phyloP scores from a whole-genome alignment of 2,888 invertebrate species.

The Harpalus rufipes region DNA sequence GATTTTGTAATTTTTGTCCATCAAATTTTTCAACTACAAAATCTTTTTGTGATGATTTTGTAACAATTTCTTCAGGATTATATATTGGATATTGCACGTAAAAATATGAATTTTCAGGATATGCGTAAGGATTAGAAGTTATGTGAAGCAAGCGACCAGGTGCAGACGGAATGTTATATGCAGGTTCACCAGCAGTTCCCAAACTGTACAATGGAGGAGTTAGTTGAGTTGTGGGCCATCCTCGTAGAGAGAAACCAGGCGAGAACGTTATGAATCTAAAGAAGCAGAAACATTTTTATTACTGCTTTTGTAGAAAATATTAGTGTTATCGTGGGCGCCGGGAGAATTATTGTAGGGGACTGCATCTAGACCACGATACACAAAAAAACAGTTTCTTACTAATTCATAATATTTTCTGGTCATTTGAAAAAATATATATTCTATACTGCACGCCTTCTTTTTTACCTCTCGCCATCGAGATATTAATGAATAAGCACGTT shows the following conservation, averaged over 20 bases:
- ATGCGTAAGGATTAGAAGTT: conserved; percentile 59
- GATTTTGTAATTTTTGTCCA: conserved; percentile 12
- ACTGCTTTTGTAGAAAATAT: conserved; percentile 16
- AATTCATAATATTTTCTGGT: too few relatives aligned
- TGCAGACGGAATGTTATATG: conserved; percentile 61
- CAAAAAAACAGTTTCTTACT: too few relatives aligned
- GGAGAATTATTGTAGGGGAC: neutral
- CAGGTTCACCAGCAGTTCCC: conserved; percentile 46
- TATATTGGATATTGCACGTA: conserved; percentile 44
- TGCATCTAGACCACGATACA: too few relatives aligned
- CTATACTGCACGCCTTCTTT: too few relatives aligned
- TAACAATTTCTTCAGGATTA: conserved; percentile 40
- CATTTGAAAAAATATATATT: too few relatives aligned
- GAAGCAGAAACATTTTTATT: conserved; percentile 60
- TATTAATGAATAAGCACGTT: too few relatives aligned
- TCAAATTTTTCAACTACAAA: conserved; percentile 43
- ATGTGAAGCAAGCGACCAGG: conserved; percentile 61
- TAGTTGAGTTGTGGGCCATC: conserved; percentile 69
- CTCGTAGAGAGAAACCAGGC: conserved; percentile 70
- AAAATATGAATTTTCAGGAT: conserved; percentile 21
- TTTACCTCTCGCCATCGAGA: too few relatives aligned
- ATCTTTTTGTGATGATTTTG: conserved; percentile 56
- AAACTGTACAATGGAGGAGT: conserved; percentile 57
- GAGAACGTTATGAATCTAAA: conserved; percentile 70
- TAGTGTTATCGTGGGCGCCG: neutral